Evolutionary conservation across 2,888 invertebrate species (phyloP), one percentile per base, ranked within the genome.

Genomic region (Drosophila hamatofila): DNA sequence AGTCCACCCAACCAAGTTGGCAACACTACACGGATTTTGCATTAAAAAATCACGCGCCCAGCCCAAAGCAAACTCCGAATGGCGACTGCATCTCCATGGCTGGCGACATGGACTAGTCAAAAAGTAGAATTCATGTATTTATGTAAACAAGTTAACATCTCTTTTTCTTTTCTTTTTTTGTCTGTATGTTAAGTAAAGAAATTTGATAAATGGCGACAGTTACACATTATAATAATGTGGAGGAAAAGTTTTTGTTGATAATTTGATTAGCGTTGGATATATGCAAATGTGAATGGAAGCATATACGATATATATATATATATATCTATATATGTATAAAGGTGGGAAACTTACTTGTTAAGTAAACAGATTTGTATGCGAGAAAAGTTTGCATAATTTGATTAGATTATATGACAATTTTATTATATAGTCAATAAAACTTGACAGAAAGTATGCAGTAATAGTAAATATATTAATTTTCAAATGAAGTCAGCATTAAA

Each of bases 11-110:
- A 16, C 6, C 16, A 12, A 5, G 14, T 35, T 33, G 8, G 33
- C 67, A 54, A 62, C 57, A 41, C 57, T 64, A 83, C 89, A 86
- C 81, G 84, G 58, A 63, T 83, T 89, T 78, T 78, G 75, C 83
- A 83, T 89, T 83, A 83, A 83, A 78, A 88, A 86, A 85, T 70
- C 61, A 70, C 41, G 55, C 58, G 57, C 63, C 74, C 56, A 70
- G 55, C 42, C 14, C 51, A 23, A 4, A 14, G 33, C 18, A 21
- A 56, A 59, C 39, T 52, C 27, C 33, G 25, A 27, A 39, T 8
- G 25, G n/a, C 61, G 52, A 30, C 58, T 62, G 44, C 48, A 54
- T 35, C 48, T 48, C 44, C 54, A 48, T 33, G 37, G 35, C 42
- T 6, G 25, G 33, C 46, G 27, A 57, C 27, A 16, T 46, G 41